These are phyloP conservation scores for Chondrilla cf. caribensis DNA, from an alignment of 37 sponge, comb jelly and placozoan genomes.

Conservation along the genomic window DNA sequence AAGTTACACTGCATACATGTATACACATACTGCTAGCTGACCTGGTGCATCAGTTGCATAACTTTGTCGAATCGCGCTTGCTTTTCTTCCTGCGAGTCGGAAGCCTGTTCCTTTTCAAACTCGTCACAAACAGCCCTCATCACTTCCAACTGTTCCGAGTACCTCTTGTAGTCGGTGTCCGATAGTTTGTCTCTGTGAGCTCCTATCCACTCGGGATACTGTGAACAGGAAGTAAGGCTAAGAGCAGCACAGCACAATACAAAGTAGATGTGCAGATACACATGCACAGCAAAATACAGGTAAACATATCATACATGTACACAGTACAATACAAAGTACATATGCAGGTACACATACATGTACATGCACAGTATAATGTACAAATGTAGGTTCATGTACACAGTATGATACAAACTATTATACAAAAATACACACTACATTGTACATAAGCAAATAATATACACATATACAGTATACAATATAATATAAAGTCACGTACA, in stretches of 20 bases:
- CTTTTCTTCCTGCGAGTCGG: slow-evolving; percentile 27
- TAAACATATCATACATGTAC: background rate
- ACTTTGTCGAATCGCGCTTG: slow-evolving; percentile 44
- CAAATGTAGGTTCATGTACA: no score
- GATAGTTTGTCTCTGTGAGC: slow-evolving; percentile 27
- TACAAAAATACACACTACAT: no score
- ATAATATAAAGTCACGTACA: no score
- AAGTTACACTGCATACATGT: no score
- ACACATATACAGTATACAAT: no score
- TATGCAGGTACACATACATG: no score
- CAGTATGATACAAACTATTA: no score
- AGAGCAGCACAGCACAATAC: background rate
- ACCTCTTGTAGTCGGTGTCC: slow-evolving; percentile 38
- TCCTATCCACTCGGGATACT: slow-evolving; percentile 82
- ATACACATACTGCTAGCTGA: slow-evolving; percentile 1
- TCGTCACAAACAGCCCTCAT: slow-evolving; percentile 63
- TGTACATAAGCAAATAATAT: no score
- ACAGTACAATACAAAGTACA: no score
- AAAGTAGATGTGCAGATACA: no score
- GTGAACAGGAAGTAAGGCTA: background rate
- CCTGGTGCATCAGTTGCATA: slow-evolving; percentile 70
- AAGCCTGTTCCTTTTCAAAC: slow-evolving; percentile 50
- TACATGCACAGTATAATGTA: no score
- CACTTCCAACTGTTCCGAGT: slow-evolving; percentile 63
- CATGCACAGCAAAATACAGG: background rate